These are phyloP conservation scores for Patella depressa DNA, from an alignment of 2,888 invertebrate species.

Conservation along the genomic window DNA sequence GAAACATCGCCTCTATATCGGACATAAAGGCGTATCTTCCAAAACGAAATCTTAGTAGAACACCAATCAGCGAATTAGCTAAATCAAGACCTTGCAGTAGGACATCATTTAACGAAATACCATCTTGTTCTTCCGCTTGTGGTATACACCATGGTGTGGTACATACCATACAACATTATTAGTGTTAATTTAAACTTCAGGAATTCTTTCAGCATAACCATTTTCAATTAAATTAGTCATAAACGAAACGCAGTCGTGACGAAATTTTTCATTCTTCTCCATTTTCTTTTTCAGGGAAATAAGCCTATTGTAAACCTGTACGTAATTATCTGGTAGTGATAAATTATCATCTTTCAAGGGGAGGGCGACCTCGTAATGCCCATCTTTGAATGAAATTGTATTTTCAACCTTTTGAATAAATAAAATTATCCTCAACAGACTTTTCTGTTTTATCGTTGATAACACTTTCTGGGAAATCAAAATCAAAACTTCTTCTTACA, in stretches of 20 bases:
- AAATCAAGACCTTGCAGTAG: conserved; percentile 43
- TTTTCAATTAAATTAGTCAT: conserved; percentile 22
- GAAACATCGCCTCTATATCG: conserved; percentile 38
- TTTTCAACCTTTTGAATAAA: background rate
- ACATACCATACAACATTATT: conserved; percentile 34
- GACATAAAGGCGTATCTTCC: conserved; percentile 36
- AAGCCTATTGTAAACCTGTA: background rate
- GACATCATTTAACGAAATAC: conserved; percentile 34
- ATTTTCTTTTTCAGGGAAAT: conserved; percentile 19
- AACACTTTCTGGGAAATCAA: background rate
- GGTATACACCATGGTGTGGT: conserved; percentile 39
- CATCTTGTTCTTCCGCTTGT: conserved; percentile 33
- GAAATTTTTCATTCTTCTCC: conserved; percentile 12
- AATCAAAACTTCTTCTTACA: background rate
- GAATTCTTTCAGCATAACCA: conserved; percentile 28
- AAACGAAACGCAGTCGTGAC: conserved; percentile 13
- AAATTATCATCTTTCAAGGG: background rate
- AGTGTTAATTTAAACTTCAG: background rate
- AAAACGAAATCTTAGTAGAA: conserved; percentile 37
- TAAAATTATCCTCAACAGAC: background rate
- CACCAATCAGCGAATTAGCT: conserved; percentile 39
- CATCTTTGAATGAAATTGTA: background rate
- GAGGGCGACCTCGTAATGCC: background rate
- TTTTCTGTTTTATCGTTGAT: background rate
- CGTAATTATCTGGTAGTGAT: background rate